Base-by-base conservation (phyloP, 2,797 vertebrate species). In the Clarias fuscus region DNA sequence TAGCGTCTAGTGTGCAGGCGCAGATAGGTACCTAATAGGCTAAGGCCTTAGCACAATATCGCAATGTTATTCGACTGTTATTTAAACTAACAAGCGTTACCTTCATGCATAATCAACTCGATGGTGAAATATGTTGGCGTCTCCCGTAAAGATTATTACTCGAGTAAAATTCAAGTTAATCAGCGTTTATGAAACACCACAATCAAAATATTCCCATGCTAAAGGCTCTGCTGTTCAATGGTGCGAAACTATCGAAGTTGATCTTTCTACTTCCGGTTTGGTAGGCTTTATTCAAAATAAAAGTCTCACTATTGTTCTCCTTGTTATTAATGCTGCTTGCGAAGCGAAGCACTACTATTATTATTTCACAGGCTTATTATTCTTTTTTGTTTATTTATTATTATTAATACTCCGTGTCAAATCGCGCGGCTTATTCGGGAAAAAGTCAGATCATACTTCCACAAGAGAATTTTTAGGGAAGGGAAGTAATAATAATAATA, bases 51-150 rank as follows among this genome's bases (percentile, higher is more conserved):
- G 43, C 72, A 64, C 22, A 48, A 22, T 22, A 27, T 61, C 18
- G 17, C 40, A 61, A 6, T 59, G 24, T 18, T 67, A 62, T 30
- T 76, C 24, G 11, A 4, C 15, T 75, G 56, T 24, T 73, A 27
- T 15, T 24, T 85, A 86, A 73, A 81, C 59, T 20, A 75, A 82
- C 7, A 33, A 61, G 58, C 30, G 0, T 72, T 82, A 86, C 79
- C 85, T 86, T 82, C 70, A 82, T 22, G 40, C 22, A 82, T 67
- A 56, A 8, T 71, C 78, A 37, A 18, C 30, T 7, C 56, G n/a
- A 30, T 56, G 48, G 13, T 7, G 27, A 24, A n/a, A 53, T 48
- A 75, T 53, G n/a, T 7, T 72, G 70, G 2, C 15, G 64, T 5
- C 18, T 7, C 33, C 33, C 3, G 37, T 24, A n/a, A n/a, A 2